phyloP scores from a whole-genome alignment of 2,797 vertebrate genomes.

The Amazona finschi region DNA sequence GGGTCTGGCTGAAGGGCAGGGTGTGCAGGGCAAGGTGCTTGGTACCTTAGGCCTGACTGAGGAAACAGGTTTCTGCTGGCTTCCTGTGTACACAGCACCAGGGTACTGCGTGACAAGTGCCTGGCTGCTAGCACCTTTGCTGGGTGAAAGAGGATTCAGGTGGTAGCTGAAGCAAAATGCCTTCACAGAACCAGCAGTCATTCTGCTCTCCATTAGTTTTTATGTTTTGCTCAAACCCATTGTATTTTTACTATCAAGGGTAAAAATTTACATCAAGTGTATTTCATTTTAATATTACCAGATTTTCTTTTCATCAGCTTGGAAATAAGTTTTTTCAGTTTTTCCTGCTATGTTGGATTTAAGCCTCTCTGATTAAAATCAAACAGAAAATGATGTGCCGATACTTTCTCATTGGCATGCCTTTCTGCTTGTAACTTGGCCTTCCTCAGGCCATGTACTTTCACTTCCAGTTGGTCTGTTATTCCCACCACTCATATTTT shows the following conservation, averaged over 20 bases:
- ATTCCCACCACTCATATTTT: neutral
- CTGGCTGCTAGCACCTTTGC: neutral
- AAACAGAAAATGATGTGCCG: neutral
- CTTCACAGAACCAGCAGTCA: neutral
- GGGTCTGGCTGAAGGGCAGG: neutral
- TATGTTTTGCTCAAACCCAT: neutral
- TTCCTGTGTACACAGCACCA: neutral
- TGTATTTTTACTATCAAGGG: neutral
- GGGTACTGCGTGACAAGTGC: neutral
- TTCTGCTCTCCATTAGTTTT: neutral
- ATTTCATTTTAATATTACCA: neutral
- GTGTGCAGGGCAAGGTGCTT: neutral
- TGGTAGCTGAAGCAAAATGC: neutral
- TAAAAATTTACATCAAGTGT: neutral
- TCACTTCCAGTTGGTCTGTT: neutral
- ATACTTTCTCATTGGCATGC: neutral
- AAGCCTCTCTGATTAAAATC: neutral
- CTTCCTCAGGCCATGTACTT: neutral
- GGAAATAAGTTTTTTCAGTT: neutral
- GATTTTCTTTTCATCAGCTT: neutral
- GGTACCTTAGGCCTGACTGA: neutral
- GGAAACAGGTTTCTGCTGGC: neutral
- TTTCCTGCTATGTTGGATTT: neutral
- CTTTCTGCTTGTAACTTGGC: neutral
- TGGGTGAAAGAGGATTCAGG: neutral